Evolutionary conservation across 2,113 vertebrate species (phyloP).

Genomic region (Chroicocephalus ridibundus): DNA sequence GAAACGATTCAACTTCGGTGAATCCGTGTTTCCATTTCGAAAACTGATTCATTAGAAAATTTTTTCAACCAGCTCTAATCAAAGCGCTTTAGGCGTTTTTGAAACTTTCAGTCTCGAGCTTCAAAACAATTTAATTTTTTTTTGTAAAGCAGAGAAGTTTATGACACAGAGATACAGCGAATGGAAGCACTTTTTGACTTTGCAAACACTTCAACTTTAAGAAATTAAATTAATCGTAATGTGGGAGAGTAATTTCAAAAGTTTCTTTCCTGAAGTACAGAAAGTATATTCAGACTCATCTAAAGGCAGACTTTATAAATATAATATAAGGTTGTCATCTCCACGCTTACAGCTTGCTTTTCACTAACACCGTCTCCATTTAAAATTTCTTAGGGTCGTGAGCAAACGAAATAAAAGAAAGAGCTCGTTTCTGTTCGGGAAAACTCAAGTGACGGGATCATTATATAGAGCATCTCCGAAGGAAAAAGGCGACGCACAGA

Average conservation of each 20-base stretch:
- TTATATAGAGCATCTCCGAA: slow-evolving; percentile 3
- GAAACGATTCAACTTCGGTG: not conserved
- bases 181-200: slow-evolving; percentile 22
- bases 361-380: slow-evolving; percentile 7
- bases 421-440: not conserved
- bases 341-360: not conserved
- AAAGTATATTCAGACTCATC: slow-evolving; percentile 52
- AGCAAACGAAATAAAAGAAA: slow-evolving; percentile 33
- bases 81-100: slow-evolving; percentile 33
- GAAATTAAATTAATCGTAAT: slow-evolving; percentile 67
- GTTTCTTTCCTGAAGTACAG: slow-evolving; percentile 28
- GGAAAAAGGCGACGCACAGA: not conserved
- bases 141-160: slow-evolving; percentile 1
- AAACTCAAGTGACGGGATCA: slow-evolving; percentile 15
- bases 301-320: slow-evolving; percentile 62
- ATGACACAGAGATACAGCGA: slow-evolving; percentile 20
- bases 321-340: slow-evolving; percentile 67
- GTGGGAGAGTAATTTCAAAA: slow-evolving; percentile 67
- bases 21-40: not conserved
- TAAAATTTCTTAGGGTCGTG: slow-evolving; percentile 17
- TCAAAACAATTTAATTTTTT: slow-evolving; percentile 39
- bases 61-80: slow-evolving; percentile 31
- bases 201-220: slow-evolving; percentile 56
- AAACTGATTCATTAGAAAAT: slow-evolving; percentile 36
- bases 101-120: slow-evolving; percentile 14